These are phyloP conservation scores for Oligia strigilis DNA, from an alignment of 2,888 invertebrate species.

Conservation along the genomic window DNA sequence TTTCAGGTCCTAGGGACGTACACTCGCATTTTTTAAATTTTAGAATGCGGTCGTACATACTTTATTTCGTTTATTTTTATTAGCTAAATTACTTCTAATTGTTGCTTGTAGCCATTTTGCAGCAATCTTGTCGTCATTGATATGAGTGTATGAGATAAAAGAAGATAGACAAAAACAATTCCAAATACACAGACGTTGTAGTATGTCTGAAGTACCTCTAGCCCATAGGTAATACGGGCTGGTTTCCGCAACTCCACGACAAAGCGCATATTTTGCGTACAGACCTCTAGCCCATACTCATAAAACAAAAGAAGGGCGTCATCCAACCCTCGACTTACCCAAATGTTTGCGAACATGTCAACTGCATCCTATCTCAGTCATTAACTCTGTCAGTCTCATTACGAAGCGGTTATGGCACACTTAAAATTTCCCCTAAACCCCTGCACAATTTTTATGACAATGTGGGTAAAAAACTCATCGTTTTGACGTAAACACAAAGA, in stretches of 20 bases:
- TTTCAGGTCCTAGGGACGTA: neutral
- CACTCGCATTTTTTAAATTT: neutral
- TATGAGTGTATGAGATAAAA: neutral
- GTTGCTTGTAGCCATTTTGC: neutral
- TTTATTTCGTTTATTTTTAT: neutral
- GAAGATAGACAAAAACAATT: neutral
- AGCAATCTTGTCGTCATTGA: neutral
- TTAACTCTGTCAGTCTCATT: constrained; percentile 51
- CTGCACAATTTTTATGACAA: constrained; percentile 47
- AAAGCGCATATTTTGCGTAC: too few relatives aligned
- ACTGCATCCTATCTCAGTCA: constrained; percentile 57
- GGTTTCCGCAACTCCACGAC: too few relatives aligned
- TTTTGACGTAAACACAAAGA: constrained; percentile 77
- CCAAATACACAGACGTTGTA: neutral
- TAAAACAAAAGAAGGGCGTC: constrained; percentile 23
- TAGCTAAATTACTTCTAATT: neutral
- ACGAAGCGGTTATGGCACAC: constrained; percentile 26
- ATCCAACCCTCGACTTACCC: constrained; percentile 19
- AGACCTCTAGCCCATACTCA: neutral
- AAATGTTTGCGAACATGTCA: constrained; percentile 47
- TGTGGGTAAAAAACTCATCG: constrained; percentile 64
- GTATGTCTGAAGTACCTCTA: neutral
- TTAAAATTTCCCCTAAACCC: constrained; percentile 38
- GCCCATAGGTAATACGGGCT: too few relatives aligned
- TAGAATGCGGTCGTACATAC: neutral